Conservation (phyloP, 1,140 invertebrate species). For the Drosophila orena region DNA sequence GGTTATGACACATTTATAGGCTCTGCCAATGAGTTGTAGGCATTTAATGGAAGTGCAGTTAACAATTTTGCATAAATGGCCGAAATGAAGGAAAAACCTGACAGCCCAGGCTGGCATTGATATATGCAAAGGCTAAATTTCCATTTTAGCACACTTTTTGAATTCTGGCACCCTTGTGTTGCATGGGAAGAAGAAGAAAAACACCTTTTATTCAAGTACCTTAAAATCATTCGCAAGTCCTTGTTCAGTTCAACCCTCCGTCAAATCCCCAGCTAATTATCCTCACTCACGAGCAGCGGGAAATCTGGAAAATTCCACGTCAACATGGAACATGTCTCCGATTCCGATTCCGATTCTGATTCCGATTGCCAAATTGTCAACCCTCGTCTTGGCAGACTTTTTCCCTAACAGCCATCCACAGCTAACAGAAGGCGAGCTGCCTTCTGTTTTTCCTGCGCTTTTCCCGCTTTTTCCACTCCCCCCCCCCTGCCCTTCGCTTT, state of each 20-base stretch:
- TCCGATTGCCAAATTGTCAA: conserved; percentile 40
- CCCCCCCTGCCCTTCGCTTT: not conserved
- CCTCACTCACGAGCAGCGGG: conserved; percentile 14
- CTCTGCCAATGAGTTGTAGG: conserved; percentile 20
- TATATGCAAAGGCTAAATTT: not conserved
- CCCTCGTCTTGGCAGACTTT: conserved; percentile 32
- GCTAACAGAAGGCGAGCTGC: conserved; percentile 1
- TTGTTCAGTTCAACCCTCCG: not conserved
- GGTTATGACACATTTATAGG: conserved; percentile 41
- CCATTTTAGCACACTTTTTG: not conserved
- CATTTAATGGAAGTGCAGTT: not conserved
- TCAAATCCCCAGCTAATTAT: conserved; percentile 29
- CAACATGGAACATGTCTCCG: conserved; percentile 35
- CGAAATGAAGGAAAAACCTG: not conserved
- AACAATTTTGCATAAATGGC: not conserved
- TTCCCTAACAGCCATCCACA: conserved; percentile 8
- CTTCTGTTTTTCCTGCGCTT: conserved; percentile 6
- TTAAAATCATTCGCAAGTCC: not conserved
- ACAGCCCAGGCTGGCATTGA: not conserved
- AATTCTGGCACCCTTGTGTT: not conserved
- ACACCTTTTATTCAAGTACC: not conserved
- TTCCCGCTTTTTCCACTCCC: not conserved
- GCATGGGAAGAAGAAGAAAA: too few species aligned
- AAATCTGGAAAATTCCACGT: conserved; percentile 28
- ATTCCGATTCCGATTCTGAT: conserved; percentile 22